Conservation (phyloP, 2,888 invertebrate species). For the Cryptocephalus moraei region DNA sequence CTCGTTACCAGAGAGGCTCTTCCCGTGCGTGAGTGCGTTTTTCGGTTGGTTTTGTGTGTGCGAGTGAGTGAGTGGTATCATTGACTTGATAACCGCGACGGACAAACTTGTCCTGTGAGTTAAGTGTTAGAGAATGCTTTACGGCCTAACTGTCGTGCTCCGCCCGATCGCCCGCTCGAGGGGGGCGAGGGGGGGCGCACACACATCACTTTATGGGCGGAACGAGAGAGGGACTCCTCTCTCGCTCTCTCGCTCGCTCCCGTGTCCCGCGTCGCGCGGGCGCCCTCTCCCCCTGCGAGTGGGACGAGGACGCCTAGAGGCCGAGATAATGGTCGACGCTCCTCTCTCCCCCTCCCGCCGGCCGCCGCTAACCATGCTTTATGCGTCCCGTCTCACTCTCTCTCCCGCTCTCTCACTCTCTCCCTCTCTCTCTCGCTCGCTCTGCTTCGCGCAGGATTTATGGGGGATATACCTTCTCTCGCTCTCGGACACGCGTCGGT, state of each 20-base stretch:
- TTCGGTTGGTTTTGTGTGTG: too few species aligned
- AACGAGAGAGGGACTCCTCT: slow-evolving; percentile 28
- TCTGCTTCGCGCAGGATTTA: slow-evolving; percentile 40
- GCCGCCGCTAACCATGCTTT: slow-evolving; percentile 42
- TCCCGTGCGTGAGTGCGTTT: too few species aligned
- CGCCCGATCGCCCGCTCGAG: slow-evolving; percentile 31
- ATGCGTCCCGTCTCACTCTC: slow-evolving; percentile 39
- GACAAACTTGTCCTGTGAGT: slow-evolving; percentile 40
- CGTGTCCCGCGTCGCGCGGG: background rate
- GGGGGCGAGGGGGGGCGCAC: slow-evolving; percentile 20
- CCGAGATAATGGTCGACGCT: slow-evolving; percentile 43
- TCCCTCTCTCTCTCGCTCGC: slow-evolving; percentile 40
- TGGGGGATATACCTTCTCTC: slow-evolving; percentile 38
- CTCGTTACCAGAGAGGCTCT: too few species aligned
- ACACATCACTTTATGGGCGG: slow-evolving; percentile 39
- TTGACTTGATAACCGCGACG: slow-evolving; percentile 26
- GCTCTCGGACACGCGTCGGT: slow-evolving; percentile 38
- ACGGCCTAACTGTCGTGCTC: slow-evolving; percentile 33
- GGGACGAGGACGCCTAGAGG: slow-evolving; percentile 32
- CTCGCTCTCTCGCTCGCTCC: slow-evolving; percentile 33
- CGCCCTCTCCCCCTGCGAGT: slow-evolving; percentile 2
- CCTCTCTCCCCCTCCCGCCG: slow-evolving; percentile 13
- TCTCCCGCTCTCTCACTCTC: too few species aligned
- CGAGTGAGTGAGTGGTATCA: too few species aligned
- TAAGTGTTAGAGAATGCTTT: slow-evolving; percentile 42